phyloP scores from a whole-genome alignment of 2,113 vertebrate species.

The Excalfactoria chinensis region DNA sequence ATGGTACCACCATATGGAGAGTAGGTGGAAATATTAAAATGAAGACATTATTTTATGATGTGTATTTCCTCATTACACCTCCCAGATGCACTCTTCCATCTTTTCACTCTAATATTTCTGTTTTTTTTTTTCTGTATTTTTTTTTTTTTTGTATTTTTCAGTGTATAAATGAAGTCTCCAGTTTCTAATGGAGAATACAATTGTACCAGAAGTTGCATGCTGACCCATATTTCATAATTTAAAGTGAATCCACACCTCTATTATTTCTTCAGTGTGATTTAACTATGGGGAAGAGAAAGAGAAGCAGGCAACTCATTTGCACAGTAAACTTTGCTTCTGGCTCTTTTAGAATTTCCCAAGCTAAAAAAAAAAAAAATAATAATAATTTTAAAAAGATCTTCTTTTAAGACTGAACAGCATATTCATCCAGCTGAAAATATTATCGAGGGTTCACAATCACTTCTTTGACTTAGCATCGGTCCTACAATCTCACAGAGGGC shows the following conservation, averaged over 20 bases:
- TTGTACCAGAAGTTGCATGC: background rate
- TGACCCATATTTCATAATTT: constrained; percentile 49
- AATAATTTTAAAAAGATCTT: background rate
- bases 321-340: constrained; percentile 24
- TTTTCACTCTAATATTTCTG: constrained; percentile 69
- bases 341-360: constrained; percentile 15
- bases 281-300: background rate
- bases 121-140: background rate
- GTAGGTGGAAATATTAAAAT: constrained; percentile 79
- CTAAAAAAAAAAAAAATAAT: background rate
- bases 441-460: background rate
- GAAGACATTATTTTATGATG: constrained; percentile 63
- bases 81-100: constrained; percentile 41
- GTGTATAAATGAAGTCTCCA: constrained; percentile 56
- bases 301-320: background rate
- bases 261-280: background rate
- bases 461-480: background rate
- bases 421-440: background rate
- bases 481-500: background rate
- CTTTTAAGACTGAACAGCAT: background rate
- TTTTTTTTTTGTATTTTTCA: constrained; percentile 46
- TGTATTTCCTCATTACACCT: constrained; percentile 58
- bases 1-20: constrained; percentile 74
- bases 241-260: constrained; percentile 16
- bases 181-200: constrained; percentile 59